A percentile compares a stretch with the other conserved stretches of the same genome.
Evolutionary conservation across 2,113 vertebrate genomes (phyloP).

Genomic region (Catagonus wagneri): DNA sequence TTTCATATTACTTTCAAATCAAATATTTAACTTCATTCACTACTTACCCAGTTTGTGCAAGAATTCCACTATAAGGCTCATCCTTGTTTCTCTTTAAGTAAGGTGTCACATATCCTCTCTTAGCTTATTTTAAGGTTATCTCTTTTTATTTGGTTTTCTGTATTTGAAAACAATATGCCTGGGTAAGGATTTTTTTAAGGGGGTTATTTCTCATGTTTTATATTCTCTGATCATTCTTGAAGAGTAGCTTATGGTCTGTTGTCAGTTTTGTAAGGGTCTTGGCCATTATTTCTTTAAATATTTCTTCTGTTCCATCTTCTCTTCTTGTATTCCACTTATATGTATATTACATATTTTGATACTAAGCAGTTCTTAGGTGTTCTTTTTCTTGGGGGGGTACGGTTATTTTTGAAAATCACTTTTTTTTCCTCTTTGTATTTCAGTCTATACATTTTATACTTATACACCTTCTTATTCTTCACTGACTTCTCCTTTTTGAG

Average conservation of each 20-base stretch:
- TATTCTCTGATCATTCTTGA: neutral
- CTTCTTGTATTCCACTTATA: neutral
- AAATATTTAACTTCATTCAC: neutral
- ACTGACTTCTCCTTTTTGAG: neutral
- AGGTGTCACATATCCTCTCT: neutral
- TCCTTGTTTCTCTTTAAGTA: neutral
- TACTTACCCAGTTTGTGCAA: neutral
- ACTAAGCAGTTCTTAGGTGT: neutral
- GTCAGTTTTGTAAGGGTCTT: neutral
- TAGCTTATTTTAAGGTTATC: neutral
- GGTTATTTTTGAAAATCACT: neutral
- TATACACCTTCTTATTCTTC: neutral
- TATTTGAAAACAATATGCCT: neutral
- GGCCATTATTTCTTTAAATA: neutral
- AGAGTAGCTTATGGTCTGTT: neutral
- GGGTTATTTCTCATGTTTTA: neutral
- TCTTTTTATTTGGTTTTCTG: neutral
- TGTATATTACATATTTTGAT: neutral
- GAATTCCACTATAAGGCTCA: neutral
- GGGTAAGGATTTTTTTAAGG: neutral
- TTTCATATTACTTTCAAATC: neutral
- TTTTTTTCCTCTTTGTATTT: neutral
- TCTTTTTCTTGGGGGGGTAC: neutral
- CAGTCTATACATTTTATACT: neutral
- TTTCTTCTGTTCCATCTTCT: neutral